Conservation (phyloP, 2,113 vertebrate genomes). For the Entelurus aequoreus region DNA sequence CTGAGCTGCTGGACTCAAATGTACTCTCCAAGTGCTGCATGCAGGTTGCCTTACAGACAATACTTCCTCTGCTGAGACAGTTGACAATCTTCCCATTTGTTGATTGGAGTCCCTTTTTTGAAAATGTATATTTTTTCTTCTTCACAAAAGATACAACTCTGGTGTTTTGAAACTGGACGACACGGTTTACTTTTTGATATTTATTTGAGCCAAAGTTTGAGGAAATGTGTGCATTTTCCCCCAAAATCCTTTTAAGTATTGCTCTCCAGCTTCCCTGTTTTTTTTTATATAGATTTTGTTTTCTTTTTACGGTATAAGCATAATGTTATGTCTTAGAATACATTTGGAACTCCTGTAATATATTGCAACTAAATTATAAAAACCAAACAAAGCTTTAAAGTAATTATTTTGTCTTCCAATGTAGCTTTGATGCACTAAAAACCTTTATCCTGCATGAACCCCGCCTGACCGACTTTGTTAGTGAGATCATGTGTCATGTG, state of each 20-base stretch:
- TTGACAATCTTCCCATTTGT: constrained; percentile 38
- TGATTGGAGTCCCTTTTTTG: constrained; percentile 28
- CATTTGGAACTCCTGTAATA: constrained; percentile 78
- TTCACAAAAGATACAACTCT: constrained; percentile 35
- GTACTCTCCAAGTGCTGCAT: constrained; percentile 46
- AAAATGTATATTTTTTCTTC: constrained; percentile 19
- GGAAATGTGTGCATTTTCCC: constrained; percentile 57
- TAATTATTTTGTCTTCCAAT: constrained; percentile 74
- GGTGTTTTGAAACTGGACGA: constrained; percentile 58
- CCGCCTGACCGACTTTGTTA: constrained; percentile 43
- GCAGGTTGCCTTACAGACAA: constrained; percentile 22
- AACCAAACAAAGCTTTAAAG: constrained; percentile 59
- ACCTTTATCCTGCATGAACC: constrained; percentile 60
- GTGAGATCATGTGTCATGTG: constrained; percentile 17
- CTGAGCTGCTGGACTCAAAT: constrained; percentile 39
- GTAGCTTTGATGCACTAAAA: constrained; percentile 78
- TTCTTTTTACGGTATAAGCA: constrained; percentile 46
- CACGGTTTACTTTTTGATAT: constrained; percentile 69
- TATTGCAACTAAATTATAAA: constrained; percentile 78
- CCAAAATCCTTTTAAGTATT: constrained; percentile 61
- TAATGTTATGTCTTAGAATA: constrained; percentile 66
- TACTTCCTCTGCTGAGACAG: constrained; percentile 39
- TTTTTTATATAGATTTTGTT: constrained; percentile 39
- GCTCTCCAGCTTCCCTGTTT: constrained; percentile 40
- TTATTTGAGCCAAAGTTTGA: constrained; percentile 77